Evolutionary conservation across 2,888 invertebrate genomes (phyloP), one percentile per base, ranked within the genome.

Genomic region (Seira ritae): DNA sequence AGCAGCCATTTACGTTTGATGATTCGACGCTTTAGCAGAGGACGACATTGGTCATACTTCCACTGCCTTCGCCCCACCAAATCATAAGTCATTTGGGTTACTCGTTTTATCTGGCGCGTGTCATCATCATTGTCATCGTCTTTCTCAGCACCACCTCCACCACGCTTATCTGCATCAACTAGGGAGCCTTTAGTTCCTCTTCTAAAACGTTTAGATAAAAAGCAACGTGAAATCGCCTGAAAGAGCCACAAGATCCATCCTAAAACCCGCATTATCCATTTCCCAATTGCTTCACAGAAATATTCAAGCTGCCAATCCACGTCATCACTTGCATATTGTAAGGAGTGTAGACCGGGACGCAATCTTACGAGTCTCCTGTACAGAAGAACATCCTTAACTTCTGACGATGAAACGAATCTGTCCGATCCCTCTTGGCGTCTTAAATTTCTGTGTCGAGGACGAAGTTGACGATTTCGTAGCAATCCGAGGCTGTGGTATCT

Each of bases 301-400:
- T 79, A 79, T 55, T 79, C 79, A 4, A 79, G 24, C 3, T 23
- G 19, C 79, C 79, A 79, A 60, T 79, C 79, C 22, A 72, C 79
- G 23, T 72, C 71, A 31, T 72, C 79, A 12, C 24, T 46, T 0
- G 55, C 37, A 65, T 69, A 72, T 20, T 66, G n/a, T 1, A 79
- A 37, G 22, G 22, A 22, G 17, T 6, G 20, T 20, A 67, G 8
- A 1, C 10, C 12, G 10, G 79, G 79, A 3, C 65, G 23, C 19
- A 67, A 66, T 15, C 66, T 12, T 17, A 10, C 46, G 31, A 72
- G 6, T 31, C 46, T 24, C 23, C 20, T 66, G 19, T 67, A 55
- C 24, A 72, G 22, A 22, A 79, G 24, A 10, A 20, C 8, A 17
- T 72, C 79, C 0, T 72, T 65, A 10, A 62, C 15, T 42, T 42